These are phyloP conservation scores for Octodon degus DNA, from an alignment of 2,113 vertebrate genomes.

Conservation along the genomic window DNA sequence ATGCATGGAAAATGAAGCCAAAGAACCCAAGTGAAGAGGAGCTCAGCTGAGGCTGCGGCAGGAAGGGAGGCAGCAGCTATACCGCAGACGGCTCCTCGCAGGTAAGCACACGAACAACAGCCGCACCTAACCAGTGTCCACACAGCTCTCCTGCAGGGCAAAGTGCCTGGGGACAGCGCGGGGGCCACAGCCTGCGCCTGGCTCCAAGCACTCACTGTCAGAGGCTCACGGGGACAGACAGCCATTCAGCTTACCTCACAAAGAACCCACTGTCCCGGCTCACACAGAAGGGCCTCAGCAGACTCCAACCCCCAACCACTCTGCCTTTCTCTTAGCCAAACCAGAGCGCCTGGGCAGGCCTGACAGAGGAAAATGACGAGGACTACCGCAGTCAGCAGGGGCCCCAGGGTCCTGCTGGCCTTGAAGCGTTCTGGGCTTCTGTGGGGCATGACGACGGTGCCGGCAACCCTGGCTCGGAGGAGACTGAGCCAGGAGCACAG, in stretches of 20 bases:
- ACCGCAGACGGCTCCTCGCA: neutral
- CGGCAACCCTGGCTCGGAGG: no score
- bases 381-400: neutral
- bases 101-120: neutral
- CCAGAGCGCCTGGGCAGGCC: neutral
- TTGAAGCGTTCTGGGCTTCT: neutral
- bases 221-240: neutral
- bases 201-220: neutral
- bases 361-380: neutral
- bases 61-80: neutral
- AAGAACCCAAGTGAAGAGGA: neutral
- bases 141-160: neutral
- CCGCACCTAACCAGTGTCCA: neutral
- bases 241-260: neutral
- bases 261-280: neutral
- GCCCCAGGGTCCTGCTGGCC: neutral
- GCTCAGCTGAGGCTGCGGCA: neutral
- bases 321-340: neutral
- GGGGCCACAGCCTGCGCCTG: neutral
- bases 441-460: neutral
- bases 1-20: neutral
- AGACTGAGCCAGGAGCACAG: no score
- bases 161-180: neutral
- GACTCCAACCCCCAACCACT: neutral
- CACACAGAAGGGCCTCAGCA: constrained; percentile 13